A percentile compares a stretch with the other conserved stretches of the same genome.
Evolutionary conservation across 2,888 invertebrate species (phyloP).

Genomic region (Pycnomerus fuliginosus): DNA sequence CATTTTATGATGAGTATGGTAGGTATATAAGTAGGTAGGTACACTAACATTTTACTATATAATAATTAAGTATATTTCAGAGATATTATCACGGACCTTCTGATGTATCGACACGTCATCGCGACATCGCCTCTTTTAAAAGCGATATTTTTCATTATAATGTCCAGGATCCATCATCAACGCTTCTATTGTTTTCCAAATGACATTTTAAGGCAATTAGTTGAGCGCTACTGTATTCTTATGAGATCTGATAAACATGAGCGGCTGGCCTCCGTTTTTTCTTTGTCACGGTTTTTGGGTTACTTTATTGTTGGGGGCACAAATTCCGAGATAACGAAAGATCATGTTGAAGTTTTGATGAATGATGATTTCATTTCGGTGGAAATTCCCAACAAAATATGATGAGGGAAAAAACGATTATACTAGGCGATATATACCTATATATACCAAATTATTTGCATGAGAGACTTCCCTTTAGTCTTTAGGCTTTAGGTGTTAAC

Average conservation of each 20-base stretch:
- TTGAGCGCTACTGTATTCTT: conserved; percentile 38
- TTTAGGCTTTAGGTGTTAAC: too few species aligned
- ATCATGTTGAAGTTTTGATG: conserved; percentile 11
- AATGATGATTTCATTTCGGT: too few species aligned
- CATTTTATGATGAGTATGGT: too few species aligned
- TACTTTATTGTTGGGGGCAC: conserved; percentile 14
- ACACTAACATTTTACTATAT: too few species aligned
- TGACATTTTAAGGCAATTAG: conserved; percentile 41
- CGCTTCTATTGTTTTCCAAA: conserved; percentile 31
- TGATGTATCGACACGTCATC: conserved; percentile 40
- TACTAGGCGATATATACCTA: too few species aligned
- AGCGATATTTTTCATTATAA: conserved; percentile 44
- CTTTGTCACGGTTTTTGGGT: conserved; percentile 13
- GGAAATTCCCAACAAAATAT: too few species aligned
- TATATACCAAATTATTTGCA: too few species aligned
- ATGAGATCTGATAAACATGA: conserved; percentile 38
- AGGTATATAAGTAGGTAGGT: too few species aligned
- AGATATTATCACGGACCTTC: too few species aligned
- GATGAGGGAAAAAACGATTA: too few species aligned
- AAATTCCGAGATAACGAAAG: conserved; percentile 17
- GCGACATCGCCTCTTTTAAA: conserved; percentile 32
- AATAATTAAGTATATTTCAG: too few species aligned
- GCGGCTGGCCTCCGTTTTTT: conserved; percentile 13
- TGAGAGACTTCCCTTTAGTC: too few species aligned
- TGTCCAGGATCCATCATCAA: conserved; percentile 39